phyloP scores from a whole-genome alignment of 2,113 vertebrate species.

The Scartelaos histophorus region DNA sequence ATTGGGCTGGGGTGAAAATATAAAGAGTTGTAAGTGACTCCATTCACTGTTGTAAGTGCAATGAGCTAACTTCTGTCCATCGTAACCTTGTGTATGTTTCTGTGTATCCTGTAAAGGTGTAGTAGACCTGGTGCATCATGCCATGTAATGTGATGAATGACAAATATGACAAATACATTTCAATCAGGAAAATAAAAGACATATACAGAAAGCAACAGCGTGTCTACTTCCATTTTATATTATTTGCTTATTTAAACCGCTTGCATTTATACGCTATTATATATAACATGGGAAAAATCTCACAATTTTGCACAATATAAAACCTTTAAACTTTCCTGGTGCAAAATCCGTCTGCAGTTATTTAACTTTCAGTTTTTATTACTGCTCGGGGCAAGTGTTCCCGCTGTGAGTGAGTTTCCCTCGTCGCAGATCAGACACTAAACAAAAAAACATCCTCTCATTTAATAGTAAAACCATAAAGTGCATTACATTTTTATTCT shows the following conservation, averaged over 20 bases:
- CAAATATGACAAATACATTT: conserved; percentile 88
- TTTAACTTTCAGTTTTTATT: too few relatives aligned
- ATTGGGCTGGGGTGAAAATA: conserved; percentile 49
- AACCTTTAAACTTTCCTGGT: too few relatives aligned
- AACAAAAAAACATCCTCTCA: too few relatives aligned
- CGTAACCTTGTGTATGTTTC: conserved; percentile 92
- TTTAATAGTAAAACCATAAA: too few relatives aligned
- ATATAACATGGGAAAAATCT: too few relatives aligned
- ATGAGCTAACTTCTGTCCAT: conserved; percentile 89
- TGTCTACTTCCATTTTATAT: neutral
- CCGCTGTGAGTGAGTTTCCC: too few relatives aligned
- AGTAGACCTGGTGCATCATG: conserved; percentile 90
- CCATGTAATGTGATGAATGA: conserved; percentile 94
- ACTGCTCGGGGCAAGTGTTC: too few relatives aligned
- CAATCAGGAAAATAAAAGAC: conserved; percentile 83
- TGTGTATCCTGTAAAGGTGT: conserved; percentile 92
- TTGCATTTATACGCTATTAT: neutral
- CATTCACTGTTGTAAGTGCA: conserved; percentile 89
- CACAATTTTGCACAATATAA: too few relatives aligned
- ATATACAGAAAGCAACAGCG: conserved; percentile 52
- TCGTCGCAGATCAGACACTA: too few relatives aligned
- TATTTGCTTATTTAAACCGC: neutral
- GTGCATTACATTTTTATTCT: too few relatives aligned
- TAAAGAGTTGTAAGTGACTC: conserved; percentile 74
- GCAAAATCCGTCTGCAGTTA: too few relatives aligned